Evolutionary conservation across 2,113 vertebrate species (phyloP), one percentile per base, ranked within the genome.

Genomic region (Perca fluviatilis): DNA sequence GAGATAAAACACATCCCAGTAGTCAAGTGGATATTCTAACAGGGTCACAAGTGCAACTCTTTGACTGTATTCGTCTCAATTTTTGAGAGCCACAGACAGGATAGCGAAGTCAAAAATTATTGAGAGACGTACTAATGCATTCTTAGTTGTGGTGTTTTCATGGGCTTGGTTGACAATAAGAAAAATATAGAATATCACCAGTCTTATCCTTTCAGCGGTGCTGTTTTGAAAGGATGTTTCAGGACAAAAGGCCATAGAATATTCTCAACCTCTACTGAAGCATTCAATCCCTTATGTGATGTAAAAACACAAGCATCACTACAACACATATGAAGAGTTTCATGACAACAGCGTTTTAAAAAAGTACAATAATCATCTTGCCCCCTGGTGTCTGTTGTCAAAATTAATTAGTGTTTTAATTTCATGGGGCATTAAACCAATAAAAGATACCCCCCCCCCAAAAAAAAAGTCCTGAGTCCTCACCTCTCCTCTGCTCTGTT

Each of bases 401-500:
- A 47, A 16, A 12, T 50, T 13, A 15, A 56, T 56, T 60, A 6
- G 58, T 2, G 53, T n/a, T 53, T 54, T 33, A 21, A 53, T 25
- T 36, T 36, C 12, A n/a, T 15, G 66, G 8, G n/a, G 6, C 1
- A 8, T 21, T 36, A 3, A 9, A 56, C 6, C 13, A 25, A 43
- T 40, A 23, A 10, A 56, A 18, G 46, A 36, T 21, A 23, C 30
- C 15, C n/a, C n/a, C n/a, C n/a, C n/a, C n/a, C 49, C 1, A 36
- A 2, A 15, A 21, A 33, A 33, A 33, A 33, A 11, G 33, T 40
- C 61, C 15, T 43, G 58, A 30, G 50, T 18, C 0, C 80, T 84
- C 94, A 99, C 98, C 96, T 99, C 98, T 0, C 98, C 98, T 66
- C 98, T 91, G 91, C 95, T 90, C 92, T 99, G 98, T 79, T 99